A percentile compares a stretch with the other conserved stretches of the same genome.
These are phyloP conservation scores for Metacarcinus magister DNA, from an alignment of 2,888 invertebrate species.

Conservation along the genomic window DNA sequence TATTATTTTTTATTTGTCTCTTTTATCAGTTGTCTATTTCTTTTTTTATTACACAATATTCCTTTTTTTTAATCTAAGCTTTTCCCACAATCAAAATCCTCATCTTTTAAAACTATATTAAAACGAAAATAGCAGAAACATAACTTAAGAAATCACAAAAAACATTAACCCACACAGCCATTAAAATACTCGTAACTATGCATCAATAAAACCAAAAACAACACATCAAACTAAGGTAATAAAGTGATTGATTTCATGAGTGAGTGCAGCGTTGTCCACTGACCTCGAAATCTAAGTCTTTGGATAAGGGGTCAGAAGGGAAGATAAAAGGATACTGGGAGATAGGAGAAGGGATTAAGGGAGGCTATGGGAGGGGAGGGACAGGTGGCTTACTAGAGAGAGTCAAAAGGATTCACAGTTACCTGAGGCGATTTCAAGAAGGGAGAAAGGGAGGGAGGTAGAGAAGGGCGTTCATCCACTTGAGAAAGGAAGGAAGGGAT, in stretches of 20 bases:
- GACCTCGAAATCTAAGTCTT: neutral
- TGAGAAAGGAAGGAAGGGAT: neutral
- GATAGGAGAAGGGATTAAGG: neutral
- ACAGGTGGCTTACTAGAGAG: neutral
- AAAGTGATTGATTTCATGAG: too few relatives aligned
- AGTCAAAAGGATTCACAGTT: neutral
- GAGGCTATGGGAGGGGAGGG: neutral
- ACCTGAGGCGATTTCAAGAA: neutral
- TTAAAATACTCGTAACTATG: too few relatives aligned
- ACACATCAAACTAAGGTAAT: too few relatives aligned
- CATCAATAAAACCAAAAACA: too few relatives aligned
- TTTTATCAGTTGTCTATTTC: neutral
- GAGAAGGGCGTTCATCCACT: neutral
- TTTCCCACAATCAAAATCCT: too few relatives aligned
- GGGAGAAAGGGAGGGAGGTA: neutral
- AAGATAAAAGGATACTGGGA: neutral
- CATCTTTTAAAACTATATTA: too few relatives aligned
- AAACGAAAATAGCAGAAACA: too few relatives aligned
- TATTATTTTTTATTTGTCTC: neutral
- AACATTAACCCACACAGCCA: too few relatives aligned
- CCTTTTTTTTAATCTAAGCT: neutral
- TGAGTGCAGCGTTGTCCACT: too few relatives aligned
- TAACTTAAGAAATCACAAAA: too few relatives aligned
- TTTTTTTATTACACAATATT: neutral
- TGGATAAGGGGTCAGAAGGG: neutral